A percentile compares a stretch with the other conserved stretches of the same genome.
Conservation (phyloP, 2,797 vertebrate species). For the Masticophis lateralis region DNA sequence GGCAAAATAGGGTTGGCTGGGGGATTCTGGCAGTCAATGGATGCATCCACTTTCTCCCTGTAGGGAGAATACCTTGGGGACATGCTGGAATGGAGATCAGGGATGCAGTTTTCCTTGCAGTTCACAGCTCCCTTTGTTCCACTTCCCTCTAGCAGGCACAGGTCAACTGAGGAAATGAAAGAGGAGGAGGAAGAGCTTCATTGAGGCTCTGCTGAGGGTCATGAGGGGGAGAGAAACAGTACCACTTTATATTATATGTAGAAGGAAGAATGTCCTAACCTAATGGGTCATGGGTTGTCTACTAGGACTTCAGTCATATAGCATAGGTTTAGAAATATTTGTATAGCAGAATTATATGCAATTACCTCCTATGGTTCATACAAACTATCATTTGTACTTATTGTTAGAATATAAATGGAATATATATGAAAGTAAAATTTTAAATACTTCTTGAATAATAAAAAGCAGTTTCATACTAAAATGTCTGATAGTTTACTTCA, state of each 20-base stretch:
- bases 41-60: not conserved
- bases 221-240: not conserved
- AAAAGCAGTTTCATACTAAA: constrained; percentile 40
- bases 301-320: not conserved
- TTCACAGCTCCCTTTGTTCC: not conserved
- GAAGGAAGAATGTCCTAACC: not conserved
- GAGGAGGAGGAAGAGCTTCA: not conserved
- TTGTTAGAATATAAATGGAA: not conserved
- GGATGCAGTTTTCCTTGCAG: no score
- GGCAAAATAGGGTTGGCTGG: not conserved
- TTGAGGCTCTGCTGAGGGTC: not conserved
- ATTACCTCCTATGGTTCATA: not conserved
- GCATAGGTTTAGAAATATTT: not conserved
- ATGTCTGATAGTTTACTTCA: constrained; percentile 55
- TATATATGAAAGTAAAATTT: not conserved
- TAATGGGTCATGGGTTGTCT: not conserved
- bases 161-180: not conserved
- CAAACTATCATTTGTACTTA: not conserved
- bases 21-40: not conserved
- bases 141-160: not conserved
- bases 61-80: not conserved
- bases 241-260: not conserved
- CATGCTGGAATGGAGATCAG: not conserved
- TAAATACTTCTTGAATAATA: constrained; percentile 34
- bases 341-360: not conserved